Conservation (phyloP, 2,888 invertebrate genomes). For the Luffia ferchaultella region DNA sequence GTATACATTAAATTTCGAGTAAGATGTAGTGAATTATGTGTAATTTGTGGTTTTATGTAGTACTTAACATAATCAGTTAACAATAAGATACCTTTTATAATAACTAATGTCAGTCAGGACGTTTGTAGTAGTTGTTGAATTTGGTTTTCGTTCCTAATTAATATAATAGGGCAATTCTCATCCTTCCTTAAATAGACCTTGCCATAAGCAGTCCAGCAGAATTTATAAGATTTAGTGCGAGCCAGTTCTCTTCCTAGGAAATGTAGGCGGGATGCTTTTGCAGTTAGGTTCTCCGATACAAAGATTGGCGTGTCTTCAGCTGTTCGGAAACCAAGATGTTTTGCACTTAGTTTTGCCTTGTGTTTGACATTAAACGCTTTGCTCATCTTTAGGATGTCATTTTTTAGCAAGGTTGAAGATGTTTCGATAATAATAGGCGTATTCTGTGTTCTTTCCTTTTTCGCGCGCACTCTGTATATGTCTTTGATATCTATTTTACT, state of each 20-base stretch:
- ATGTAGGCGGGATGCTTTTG: neutral
- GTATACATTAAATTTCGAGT: neutral
- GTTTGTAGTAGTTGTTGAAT: neutral
- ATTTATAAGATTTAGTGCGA: neutral
- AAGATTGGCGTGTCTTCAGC: neutral
- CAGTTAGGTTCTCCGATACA: neutral
- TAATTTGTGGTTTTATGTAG: no score
- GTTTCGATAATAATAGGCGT: constrained; percentile 5
- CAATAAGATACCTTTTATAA: no score
- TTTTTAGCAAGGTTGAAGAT: neutral
- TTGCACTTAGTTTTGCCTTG: neutral
- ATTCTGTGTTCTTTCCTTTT: constrained; percentile 7
- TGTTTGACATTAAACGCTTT: neutral
- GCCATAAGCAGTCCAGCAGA: no score
- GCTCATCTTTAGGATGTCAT: neutral
- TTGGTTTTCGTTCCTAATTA: neutral
- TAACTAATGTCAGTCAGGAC: no score
- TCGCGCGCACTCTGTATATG: constrained; percentile 11
- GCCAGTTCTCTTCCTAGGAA: neutral
- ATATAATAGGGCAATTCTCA: neutral
- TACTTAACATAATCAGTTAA: no score
- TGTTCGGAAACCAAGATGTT: neutral
- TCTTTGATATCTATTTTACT: constrained; percentile 11
- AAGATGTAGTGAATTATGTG: neutral
- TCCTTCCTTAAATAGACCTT: constrained; percentile 1